Base-by-base conservation (phyloP, 2,113 vertebrate species). In the Catharus bicknelli region DNA sequence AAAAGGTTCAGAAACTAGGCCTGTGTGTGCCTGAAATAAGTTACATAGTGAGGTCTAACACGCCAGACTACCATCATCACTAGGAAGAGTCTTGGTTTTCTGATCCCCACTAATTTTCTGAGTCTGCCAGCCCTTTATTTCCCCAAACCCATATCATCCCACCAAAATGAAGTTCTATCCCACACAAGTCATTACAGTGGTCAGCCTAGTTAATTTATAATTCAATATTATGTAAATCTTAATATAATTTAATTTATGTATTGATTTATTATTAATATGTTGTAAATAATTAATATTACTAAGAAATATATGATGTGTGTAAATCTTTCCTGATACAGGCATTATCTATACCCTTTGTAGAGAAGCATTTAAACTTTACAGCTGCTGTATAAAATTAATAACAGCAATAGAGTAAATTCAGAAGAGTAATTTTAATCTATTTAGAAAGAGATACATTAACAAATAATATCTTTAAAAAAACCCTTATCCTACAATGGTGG, bases 331-430 rank as follows among this genome's bases (percentile, higher is more conserved):
- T 73, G 69, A 82, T 34, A 50, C 25, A 78, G 51, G 15, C 21
- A 64, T 84, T 92, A 88, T 53, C 84, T 80, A 34, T 63, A 73
- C 13, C 38, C 73, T 95, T 86, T 17, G 16, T 16, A 67, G 77
- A 64, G 53, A 80, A 91, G 40, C 34, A 70, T 75, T 96, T 92
- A 84, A 94, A 91, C 13, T 79, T 26, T 80, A 54, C 51, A 70
- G 57, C 29, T 93, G 38, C 53, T 59, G 74, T 34, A 18, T 72
- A 48, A 95, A 63, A 86, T 84, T 95, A 97, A 82, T 82, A 92
- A 76, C 69, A 79, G 30, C 48, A 95, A 80, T 72, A 59, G 90
- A 81, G 50, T 36, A 36, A 36, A 36, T 58, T 76, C 45, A 75
- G 40, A 90, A 88, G 23, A 87, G 26, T 88, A 92, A 89, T 68